Percentiles rank a stretch among this genome's conserved stretches.
These are phyloP conservation scores for Botia almorhae DNA, from an alignment of 2,797 vertebrate species.

Conservation along the genomic window DNA sequence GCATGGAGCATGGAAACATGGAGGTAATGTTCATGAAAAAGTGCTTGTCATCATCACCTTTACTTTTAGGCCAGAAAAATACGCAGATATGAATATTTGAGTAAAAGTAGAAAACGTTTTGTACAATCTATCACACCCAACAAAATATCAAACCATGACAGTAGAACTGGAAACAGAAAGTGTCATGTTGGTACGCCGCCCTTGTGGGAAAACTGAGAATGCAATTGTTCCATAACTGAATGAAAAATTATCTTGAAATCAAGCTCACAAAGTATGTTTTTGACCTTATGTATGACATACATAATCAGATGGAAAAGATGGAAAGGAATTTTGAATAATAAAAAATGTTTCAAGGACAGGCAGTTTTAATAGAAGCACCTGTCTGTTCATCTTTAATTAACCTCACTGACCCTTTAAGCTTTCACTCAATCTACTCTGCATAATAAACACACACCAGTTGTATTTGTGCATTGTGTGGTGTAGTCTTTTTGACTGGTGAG, in stretches of 20 bases:
- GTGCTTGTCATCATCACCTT: constrained; percentile 12
- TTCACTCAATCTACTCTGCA: constrained; percentile 7
- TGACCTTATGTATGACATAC: no score
- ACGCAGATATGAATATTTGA: no score
- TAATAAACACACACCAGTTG: neutral
- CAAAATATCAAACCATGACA: no score
- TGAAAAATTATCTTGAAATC: no score
- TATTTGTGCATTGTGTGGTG: constrained; percentile 4
- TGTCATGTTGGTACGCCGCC: no score
- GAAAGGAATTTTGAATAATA: neutral
- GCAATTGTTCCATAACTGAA: no score
- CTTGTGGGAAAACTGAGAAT: no score
- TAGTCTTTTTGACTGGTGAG: constrained; percentile 38
- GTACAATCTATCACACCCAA: no score
- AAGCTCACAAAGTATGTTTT: no score
- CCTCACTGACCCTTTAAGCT: constrained; percentile 36
- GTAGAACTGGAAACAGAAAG: no score
- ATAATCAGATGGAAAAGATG: neutral
- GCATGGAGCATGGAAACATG: neutral
- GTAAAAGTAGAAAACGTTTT: no score
- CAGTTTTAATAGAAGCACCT: constrained; percentile 15
- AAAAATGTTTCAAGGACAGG: neutral
- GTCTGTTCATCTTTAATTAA: constrained; percentile 39
- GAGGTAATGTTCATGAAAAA: neutral
- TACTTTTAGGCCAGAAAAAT: neutral